Percentiles rank a stretch among this genome's conserved stretches.
These are phyloP conservation scores for Campodea augens DNA, from an alignment of 1,140 invertebrate species.

Conservation along the genomic window DNA sequence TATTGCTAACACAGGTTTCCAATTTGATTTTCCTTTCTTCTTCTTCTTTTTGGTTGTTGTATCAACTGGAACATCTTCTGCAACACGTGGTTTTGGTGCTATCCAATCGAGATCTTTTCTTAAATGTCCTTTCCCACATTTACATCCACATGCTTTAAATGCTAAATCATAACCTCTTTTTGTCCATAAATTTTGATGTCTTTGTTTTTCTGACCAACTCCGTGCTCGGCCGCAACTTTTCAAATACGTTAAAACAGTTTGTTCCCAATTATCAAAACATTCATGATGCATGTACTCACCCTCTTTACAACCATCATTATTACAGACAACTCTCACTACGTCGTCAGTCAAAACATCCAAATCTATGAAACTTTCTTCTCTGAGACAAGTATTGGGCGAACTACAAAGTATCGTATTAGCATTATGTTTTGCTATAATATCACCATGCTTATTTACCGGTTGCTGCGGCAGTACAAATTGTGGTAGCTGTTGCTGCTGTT, in stretches of 20 bases:
- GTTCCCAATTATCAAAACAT: slow-evolving; percentile 88
- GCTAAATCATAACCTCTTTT: slow-evolving; percentile 92
- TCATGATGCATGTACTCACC: slow-evolving; percentile 87
- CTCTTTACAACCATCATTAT: slow-evolving; percentile 72
- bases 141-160: slow-evolving; percentile 70
- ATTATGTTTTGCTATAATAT: too few species aligned
- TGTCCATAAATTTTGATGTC: slow-evolving; percentile 88
- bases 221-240: slow-evolving; percentile 73
- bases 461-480: too few species aligned
- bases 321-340: slow-evolving; percentile 87
- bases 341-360: too few species aligned
- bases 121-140: slow-evolving; percentile 72
- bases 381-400: too few species aligned
- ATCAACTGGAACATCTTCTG: slow-evolving; percentile 20
- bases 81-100: slow-evolving; percentile 32
- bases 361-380: too few species aligned
- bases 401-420: too few species aligned
- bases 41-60: slow-evolving; percentile 50
- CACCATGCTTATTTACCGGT: too few species aligned
- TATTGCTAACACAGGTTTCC: slow-evolving; percentile 33
- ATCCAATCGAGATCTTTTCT: slow-evolving; percentile 88
- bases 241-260: slow-evolving; percentile 63
- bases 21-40: slow-evolving; percentile 39
- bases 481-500: too few species aligned
- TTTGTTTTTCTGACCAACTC: slow-evolving; percentile 83